phyloP scores from a whole-genome alignment of 2,797 vertebrate genomes.

The Xenentodon cancila region DNA sequence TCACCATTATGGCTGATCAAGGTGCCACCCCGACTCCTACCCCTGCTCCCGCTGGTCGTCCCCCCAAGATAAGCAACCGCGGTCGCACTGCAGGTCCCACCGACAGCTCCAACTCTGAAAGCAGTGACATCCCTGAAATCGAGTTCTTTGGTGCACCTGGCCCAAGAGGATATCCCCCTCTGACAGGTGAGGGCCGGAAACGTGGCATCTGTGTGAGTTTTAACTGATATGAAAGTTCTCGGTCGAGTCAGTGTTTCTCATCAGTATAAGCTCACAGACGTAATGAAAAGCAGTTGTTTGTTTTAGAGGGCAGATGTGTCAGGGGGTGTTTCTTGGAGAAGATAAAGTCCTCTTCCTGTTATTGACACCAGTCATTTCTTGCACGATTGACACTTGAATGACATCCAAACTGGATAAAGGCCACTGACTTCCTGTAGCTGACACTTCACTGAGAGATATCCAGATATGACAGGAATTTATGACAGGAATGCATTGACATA shows the following conservation, averaged over 20 bases:
- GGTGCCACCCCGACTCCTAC: slow-evolving; percentile 31
- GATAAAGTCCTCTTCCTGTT: slow-evolving; percentile 38
- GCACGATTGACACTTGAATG: slow-evolving; percentile 43
- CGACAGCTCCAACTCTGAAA: slow-evolving; percentile 85
- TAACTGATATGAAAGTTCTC: background rate
- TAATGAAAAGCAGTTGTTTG: accelerated
- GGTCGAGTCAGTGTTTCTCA: too few species aligned
- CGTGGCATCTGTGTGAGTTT: background rate
- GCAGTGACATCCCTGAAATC: slow-evolving; percentile 81
- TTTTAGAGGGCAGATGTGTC: slow-evolving; percentile 4
- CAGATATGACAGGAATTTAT: slow-evolving; percentile 22
- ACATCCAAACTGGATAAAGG: slow-evolving; percentile 18
- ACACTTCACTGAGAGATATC: slow-evolving; percentile 12
- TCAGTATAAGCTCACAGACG: background rate
- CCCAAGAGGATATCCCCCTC: slow-evolving; percentile 83
- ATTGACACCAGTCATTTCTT: slow-evolving; percentile 12
- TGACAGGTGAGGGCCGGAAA: slow-evolving; percentile 79
- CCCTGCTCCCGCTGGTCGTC: slow-evolving; percentile 43
- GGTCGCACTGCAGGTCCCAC: slow-evolving; percentile 83
- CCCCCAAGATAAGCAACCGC: slow-evolving; percentile 63
- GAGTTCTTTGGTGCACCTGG: slow-evolving; percentile 79
- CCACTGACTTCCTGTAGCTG: slow-evolving; percentile 39
- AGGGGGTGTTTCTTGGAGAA: slow-evolving; percentile 3
- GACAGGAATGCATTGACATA: too few species aligned
- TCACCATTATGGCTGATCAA: slow-evolving; percentile 31